Conservation (phyloP, 2,888 invertebrate species). For the Drosophila paramelanica region DNA sequence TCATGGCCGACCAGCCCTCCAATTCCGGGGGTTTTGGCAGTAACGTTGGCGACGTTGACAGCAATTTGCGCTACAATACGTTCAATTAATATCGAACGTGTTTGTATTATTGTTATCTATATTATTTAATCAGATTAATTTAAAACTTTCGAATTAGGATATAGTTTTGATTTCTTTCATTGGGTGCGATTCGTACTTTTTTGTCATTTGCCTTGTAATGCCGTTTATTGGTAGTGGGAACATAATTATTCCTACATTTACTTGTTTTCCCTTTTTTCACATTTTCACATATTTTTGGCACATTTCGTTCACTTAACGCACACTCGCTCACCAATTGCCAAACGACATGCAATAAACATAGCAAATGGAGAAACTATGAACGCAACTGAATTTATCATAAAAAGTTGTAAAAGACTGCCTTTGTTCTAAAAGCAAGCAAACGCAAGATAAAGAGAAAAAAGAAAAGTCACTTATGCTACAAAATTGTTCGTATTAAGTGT, state of each 20-base stretch:
- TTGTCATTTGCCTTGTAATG: conserved; percentile 50
- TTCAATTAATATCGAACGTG: conserved; percentile 64
- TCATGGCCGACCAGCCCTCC: conserved; percentile 74
- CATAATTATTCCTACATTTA: conserved; percentile 1
- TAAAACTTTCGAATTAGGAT: conserved; percentile 49
- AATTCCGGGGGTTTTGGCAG: conserved; percentile 48
- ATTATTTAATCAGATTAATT: conserved; percentile 67
- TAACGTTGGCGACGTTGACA: conserved; percentile 76
- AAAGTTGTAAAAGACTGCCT: conserved; percentile 75
- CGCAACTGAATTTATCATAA: conserved; percentile 46
- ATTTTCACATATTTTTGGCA: conserved; percentile 7
- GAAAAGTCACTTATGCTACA: conserved; percentile 37
- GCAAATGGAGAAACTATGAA: conserved; percentile 51
- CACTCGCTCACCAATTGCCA: conserved; percentile 74
- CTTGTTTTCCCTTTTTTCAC: conserved; percentile 10
- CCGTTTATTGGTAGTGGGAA: conserved; percentile 19
- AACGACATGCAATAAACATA: conserved; percentile 52
- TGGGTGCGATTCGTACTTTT: conserved; percentile 41
- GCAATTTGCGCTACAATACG: conserved; percentile 80
- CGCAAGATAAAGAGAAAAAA: conserved; percentile 24
- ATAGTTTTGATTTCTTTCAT: conserved; percentile 32
- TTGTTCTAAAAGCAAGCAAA: conserved; percentile 66
- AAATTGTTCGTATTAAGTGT: conserved; percentile 43
- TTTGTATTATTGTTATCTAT: conserved; percentile 61
- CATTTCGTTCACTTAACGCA: conserved; percentile 52